Percentiles rank a stretch among this genome's conserved stretches.
These are phyloP conservation scores for Danaus melanippus DNA, from an alignment of 1,140 invertebrate species.

Conservation along the genomic window DNA sequence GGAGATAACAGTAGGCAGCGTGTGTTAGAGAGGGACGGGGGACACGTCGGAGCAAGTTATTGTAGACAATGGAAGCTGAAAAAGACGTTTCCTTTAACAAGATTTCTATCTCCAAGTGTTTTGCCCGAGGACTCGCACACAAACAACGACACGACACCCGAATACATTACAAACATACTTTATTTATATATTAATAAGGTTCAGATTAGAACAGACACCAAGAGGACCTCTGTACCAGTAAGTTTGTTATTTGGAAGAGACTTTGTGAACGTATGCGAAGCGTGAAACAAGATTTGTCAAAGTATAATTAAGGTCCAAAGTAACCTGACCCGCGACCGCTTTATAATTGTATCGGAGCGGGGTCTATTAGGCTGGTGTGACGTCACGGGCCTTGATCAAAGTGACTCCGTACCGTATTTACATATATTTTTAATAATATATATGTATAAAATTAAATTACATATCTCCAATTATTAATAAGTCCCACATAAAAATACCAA, in stretches of 20 bases:
- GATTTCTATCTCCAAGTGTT: conserved; percentile 60
- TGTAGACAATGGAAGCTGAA: conserved; percentile 66
- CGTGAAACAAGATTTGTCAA: conserved; percentile 63
- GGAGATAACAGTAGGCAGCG: conserved; percentile 5
- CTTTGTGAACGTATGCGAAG: conserved; percentile 55
- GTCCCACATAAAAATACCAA: too few species aligned
- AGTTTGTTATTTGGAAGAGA: conserved; percentile 39
- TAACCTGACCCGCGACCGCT: conserved; percentile 22
- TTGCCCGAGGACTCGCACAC: conserved; percentile 45
- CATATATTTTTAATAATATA: too few species aligned
- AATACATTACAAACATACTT: conserved; percentile 7
- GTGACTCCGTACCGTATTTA: neutral
- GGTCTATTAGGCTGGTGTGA: conserved; percentile 13
- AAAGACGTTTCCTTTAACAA: conserved; percentile 66
- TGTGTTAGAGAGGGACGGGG: conserved; percentile 27
- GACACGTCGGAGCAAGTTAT: conserved; percentile 53
- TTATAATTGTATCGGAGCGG: neutral
- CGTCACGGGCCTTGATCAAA: conserved; percentile 23
- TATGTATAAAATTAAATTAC: too few species aligned
- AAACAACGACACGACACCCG: conserved; percentile 12
- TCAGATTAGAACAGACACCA: conserved; percentile 2
- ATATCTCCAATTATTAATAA: too few species aligned
- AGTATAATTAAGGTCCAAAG: conserved; percentile 46
- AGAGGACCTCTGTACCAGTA: conserved; percentile 7
- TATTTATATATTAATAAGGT: conserved; percentile 10